Percentiles rank a stretch among this genome's conserved stretches.
Conservation (phyloP, 2,113 vertebrate species). For the Calyptomena viridis region DNA sequence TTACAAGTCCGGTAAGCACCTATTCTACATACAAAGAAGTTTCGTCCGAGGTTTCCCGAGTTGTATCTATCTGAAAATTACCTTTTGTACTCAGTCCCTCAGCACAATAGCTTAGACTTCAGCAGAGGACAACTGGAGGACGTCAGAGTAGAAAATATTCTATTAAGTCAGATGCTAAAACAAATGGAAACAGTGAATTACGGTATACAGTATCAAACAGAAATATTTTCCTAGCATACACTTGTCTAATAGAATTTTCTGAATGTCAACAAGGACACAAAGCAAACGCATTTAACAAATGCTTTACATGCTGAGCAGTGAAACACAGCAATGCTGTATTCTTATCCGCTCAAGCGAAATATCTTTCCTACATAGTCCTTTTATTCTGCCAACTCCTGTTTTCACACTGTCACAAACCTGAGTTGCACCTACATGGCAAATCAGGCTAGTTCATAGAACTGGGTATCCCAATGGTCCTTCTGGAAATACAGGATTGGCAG, state of each 20-base stretch:
- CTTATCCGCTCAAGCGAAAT: not conserved
- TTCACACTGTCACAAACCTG: not conserved
- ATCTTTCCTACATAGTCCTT: not conserved
- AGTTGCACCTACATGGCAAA: not conserved
- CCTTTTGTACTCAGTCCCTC: conserved; percentile 16
- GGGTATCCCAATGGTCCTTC: not conserved
- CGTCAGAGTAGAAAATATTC: not conserved
- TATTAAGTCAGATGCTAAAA: conserved; percentile 45
- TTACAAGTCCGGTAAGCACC: not conserved
- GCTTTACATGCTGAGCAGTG: not conserved
- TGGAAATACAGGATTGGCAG: accelerated
- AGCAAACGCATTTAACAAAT: conserved; percentile 7
- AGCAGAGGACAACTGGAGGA: conserved; percentile 61
- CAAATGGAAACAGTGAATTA: conserved; percentile 42
- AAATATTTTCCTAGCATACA: not conserved
- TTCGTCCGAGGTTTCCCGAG: conserved; percentile 21
- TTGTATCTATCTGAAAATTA: conserved; percentile 56
- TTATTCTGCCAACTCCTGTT: not conserved
- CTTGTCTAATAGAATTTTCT: conserved; percentile 5
- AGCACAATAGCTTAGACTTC: conserved; percentile 24
- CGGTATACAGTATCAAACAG: not conserved
- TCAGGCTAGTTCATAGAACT: not conserved
- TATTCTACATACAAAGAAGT: not conserved
- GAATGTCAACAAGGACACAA: conserved; percentile 26
- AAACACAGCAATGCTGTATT: not conserved